Evolutionary conservation across 1,140 invertebrate species (phyloP), one percentile per base, ranked within the genome.

Genomic region (Dreissena rostriformis): DNA sequence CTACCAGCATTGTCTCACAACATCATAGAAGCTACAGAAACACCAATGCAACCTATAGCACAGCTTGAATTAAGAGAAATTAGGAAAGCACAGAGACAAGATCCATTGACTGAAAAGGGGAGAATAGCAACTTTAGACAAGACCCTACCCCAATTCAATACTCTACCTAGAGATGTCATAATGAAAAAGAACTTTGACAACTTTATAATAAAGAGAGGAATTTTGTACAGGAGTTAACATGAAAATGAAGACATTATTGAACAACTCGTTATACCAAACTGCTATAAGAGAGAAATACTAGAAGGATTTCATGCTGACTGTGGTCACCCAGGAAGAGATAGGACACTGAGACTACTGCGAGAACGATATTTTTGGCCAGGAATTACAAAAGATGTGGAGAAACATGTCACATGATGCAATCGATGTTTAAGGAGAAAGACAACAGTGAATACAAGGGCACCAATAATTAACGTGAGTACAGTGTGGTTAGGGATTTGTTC

Each of bases 391-490:
- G 77, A 79, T 29, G 14, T 61, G 8, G 71, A 78, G 19, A 63
- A 67, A 7, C 75, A 78, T 70, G 63, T 86, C 5, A 75, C 49
- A 17, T 1, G 12, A 7, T 85, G 76, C 39, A 63, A 81, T 7
- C 63, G 84, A 39, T 85, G 84, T 52, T 15, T 80, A 55, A 66
- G 49, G 68, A 61, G 84, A 55, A 85, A 85, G 61, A 39, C 66
- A 6, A 24, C 52, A 51, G 28, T 14, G 7, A 78, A 71, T 29
- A 52, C n/a, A 14, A 67, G 51, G 52, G 57, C 76, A 26, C 51
- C 63, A 52, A 24, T 74, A 19, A 49, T 74, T 29, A 80, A 66
- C 22, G 71, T 84, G 19, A 51, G n/a, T 6, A 78, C n/a, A n/a
- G n/a, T n/a, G n/a, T n/a, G n/a, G n/a, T n/a, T n/a, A n/a, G n/a